phyloP scores from a whole-genome alignment of 2,113 vertebrate genomes.

The Rhombomys opimus region DNA sequence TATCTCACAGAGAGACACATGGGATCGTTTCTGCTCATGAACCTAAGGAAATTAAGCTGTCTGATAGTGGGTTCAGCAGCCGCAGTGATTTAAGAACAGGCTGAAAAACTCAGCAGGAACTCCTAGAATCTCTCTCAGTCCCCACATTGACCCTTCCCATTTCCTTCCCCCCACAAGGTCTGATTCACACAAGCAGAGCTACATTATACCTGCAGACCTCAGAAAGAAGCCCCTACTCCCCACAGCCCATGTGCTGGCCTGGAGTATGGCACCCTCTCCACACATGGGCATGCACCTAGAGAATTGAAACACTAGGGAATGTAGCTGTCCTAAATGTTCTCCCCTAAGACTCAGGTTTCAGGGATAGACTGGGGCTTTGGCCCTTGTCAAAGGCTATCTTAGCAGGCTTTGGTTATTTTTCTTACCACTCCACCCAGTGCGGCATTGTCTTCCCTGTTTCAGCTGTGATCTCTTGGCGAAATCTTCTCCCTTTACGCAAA shows the following conservation, averaged over 20 bases:
- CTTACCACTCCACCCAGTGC: accelerated
- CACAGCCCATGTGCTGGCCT: neutral
- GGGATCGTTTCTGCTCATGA: constrained; percentile 5
- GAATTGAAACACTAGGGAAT: neutral
- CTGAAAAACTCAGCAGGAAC: constrained; percentile 31
- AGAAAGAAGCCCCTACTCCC: neutral
- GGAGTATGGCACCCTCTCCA: neutral
- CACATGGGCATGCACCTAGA: neutral
- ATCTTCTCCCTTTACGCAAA: neutral
- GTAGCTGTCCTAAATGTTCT: neutral
- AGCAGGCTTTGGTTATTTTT: neutral
- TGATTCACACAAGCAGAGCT: neutral
- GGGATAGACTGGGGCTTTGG: neutral
- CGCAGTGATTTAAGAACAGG: neutral
- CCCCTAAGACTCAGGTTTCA: neutral
- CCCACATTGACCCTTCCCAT: neutral
- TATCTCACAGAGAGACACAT: neutral
- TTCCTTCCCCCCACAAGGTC: neutral
- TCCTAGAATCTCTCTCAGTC: neutral
- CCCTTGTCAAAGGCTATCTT: neutral
- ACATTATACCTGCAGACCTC: neutral
- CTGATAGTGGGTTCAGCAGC: neutral
- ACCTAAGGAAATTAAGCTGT: neutral
- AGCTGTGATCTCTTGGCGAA: neutral
- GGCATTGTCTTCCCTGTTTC: neutral